A percentile compares a stretch with the other conserved stretches of the same genome.
Evolutionary conservation across 2,888 invertebrate genomes (phyloP).

Genomic region (Ophion slaviceki): DNA sequence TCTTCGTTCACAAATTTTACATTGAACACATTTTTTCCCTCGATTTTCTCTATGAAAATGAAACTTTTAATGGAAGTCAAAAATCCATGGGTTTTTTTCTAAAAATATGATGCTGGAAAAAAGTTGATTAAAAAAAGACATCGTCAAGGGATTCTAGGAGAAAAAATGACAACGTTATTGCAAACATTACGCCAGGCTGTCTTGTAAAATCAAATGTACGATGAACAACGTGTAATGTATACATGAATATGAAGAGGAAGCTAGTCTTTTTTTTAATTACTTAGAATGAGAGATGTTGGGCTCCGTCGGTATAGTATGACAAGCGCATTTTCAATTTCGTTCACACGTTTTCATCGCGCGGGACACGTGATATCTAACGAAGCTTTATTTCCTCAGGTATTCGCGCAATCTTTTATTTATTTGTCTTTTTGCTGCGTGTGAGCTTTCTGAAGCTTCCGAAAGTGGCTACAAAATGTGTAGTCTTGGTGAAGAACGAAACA

Average conservation of each 20-base stretch:
- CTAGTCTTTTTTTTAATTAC: neutral
- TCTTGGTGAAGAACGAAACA: slow-evolving; percentile 37
- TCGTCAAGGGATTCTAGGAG: too few species aligned
- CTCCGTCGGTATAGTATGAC: too few species aligned
- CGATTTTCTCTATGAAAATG: neutral
- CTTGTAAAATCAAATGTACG: too few species aligned
- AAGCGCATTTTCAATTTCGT: slow-evolving; percentile 40
- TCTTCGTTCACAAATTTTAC: too few species aligned
- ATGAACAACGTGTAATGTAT: neutral
- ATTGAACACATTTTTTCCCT: too few species aligned
- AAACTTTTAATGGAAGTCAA: neutral
- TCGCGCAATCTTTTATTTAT: neutral
- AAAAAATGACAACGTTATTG: too few species aligned
- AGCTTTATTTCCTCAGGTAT: slow-evolving; percentile 25
- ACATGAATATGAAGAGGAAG: neutral
- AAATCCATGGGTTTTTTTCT: neutral
- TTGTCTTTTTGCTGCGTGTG: slow-evolving; percentile 25
- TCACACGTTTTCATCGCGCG: slow-evolving; percentile 30
- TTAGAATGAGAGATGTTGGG: neutral
- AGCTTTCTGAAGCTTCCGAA: slow-evolving; percentile 39
- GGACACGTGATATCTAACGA: slow-evolving; percentile 54
- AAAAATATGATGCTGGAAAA: too few species aligned
- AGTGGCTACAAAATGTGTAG: slow-evolving; percentile 15
- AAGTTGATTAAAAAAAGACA: too few species aligned
- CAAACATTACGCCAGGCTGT: too few species aligned